Base-by-base conservation (phyloP, 2,113 vertebrate species). In the Brachypodius melanocephalos region DNA sequence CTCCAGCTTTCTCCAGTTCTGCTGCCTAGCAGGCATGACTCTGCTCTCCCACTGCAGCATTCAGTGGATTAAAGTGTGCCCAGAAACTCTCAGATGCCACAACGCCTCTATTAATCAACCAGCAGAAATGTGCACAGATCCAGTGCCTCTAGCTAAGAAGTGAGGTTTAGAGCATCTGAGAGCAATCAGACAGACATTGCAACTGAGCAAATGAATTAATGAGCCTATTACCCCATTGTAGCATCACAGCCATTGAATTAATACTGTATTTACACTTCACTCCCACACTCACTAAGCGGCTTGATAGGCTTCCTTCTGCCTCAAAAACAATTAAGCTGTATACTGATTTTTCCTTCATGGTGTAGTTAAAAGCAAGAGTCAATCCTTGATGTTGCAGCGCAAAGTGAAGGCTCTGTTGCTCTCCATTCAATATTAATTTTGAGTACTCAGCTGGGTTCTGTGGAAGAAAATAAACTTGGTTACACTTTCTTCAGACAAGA, bases 371-470 rank as follows among this genome's bases (percentile, higher is more conserved):
- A 18, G 32, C 8, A 24, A 93, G 76, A 38, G 81, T 77, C 18
- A 58, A 6, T 59, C 93, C 97, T 26, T 91, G 83, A 29, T 94
- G 81, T 61, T 67, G 74, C 62, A 99, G 78, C 5, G 61, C 34
- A 20, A 99, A 94, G 2, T 6, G 66, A 72, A 98, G 69, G 14
- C 49, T n/a, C 79, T 98, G 93, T 20, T 83, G 94, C 42, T 96
- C 38, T 34, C 66, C 95, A 17, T 87, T 91, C 80, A 99, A 76
- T 21, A 95, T 90, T 68, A 99, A 74, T 67, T 88, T 98, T 74
- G 97, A 96, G 92, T 99, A 99, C 25, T 96, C 80, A n/a, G 88
- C 26, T 89, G 98, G 98, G 83, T 98, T 98, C 99, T 99, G 94
- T 31, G 40, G 84, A 83, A 91, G 82, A 94, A 94, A 92, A 92